phyloP scores from a whole-genome alignment of 2,113 vertebrate genomes.

The Montifringilla adamsi region DNA sequence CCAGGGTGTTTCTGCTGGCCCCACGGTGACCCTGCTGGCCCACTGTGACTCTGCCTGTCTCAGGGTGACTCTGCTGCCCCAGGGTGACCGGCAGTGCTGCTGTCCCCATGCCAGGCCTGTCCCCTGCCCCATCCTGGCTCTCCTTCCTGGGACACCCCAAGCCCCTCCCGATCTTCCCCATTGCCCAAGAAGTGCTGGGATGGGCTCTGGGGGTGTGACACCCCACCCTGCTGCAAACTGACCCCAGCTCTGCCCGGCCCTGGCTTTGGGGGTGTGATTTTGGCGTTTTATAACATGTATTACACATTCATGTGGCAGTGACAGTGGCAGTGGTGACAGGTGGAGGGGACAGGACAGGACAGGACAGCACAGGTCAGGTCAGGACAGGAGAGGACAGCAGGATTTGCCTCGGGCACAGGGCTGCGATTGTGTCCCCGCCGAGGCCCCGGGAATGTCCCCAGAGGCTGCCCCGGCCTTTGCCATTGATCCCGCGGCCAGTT shows the following conservation, averaged over 20 bases:
- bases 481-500: background rate
- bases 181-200: background rate
- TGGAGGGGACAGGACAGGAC: background rate
- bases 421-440: accelerated
- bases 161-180: background rate
- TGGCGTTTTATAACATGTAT: background rate
- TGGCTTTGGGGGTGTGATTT: accelerated
- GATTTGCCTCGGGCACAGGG: background rate
- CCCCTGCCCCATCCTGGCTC: background rate
- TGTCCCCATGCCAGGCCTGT: background rate
- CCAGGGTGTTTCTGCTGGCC: too few species aligned
- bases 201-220: background rate
- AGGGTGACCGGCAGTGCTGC: background rate
- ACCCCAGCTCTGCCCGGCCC: background rate
- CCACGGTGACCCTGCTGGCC: too few species aligned
- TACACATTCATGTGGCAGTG: too few species aligned
- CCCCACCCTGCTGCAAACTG: background rate
- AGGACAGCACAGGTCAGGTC: too few species aligned
- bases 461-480: background rate
- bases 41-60: too few species aligned
- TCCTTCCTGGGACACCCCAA: too few species aligned
- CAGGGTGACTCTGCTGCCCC: background rate
- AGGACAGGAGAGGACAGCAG: background rate
- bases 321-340: background rate
- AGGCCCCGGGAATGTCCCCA: background rate